Percentiles rank a stretch among this genome's conserved stretches.
Conservation (phyloP, 2,113 vertebrate genomes). For the Aythya baeri region DNA sequence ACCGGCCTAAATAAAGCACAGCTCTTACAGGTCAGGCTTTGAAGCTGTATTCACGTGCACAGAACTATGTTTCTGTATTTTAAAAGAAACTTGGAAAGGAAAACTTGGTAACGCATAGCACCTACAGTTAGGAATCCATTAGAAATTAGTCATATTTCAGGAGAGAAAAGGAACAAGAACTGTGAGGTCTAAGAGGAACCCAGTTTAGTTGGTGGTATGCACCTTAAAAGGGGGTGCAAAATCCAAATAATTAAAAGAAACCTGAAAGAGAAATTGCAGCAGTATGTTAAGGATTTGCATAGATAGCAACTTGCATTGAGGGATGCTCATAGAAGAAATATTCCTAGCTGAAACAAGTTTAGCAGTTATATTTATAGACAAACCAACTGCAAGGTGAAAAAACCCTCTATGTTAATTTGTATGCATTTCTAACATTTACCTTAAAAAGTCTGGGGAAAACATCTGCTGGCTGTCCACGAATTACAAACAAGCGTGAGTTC, state of each 20-base stretch:
- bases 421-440: slow-evolving; percentile 73
- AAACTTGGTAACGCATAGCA: not conserved
- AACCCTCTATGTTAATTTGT: not conserved
- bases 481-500: slow-evolving; percentile 94
- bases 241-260: not conserved
- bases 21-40: not conserved
- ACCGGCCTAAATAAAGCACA: not conserved
- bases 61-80: not conserved
- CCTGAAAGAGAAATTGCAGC: not conserved
- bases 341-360: not conserved
- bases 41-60: not conserved
- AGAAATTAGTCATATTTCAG: not conserved
- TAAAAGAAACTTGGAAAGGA: not conserved
- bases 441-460: slow-evolving; percentile 96
- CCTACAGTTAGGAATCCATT: not conserved
- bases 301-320: not conserved
- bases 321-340: not conserved
- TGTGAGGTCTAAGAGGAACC: not conserved
- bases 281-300: not conserved
- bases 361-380: not conserved
- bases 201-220: not conserved
- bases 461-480: slow-evolving; percentile 95
- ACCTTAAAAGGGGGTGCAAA: not conserved
- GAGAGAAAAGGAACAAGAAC: not conserved
- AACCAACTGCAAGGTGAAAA: not conserved